phyloP scores from a whole-genome alignment of 2,113 vertebrate genomes.

The Takifugu bimaculatus region DNA sequence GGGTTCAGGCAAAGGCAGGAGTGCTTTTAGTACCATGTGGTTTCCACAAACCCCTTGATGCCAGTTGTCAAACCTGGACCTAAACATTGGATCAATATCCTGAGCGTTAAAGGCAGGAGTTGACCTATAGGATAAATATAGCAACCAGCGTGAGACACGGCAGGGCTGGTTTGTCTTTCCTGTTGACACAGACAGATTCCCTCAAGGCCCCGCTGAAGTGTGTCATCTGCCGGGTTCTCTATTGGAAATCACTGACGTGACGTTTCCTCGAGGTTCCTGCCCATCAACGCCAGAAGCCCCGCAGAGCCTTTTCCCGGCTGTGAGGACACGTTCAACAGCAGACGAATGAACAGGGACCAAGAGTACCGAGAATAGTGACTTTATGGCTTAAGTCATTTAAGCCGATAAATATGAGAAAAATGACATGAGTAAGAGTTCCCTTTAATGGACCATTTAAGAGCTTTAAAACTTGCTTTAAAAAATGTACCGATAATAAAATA shows the following conservation, averaged over 20 bases:
- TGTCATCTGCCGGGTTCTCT: slow-evolving; percentile 53
- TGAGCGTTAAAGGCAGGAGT: slow-evolving; percentile 17
- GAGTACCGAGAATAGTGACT: not conserved
- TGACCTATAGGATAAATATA: slow-evolving; percentile 17
- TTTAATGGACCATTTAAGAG: not conserved
- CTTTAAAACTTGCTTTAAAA: no score
- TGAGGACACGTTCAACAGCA: slow-evolving; percentile 19
- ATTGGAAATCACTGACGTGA: slow-evolving; percentile 68
- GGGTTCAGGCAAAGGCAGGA: no score
- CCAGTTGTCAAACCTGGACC: not conserved
- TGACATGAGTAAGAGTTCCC: not conserved
- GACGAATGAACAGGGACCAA: slow-evolving; percentile 15
- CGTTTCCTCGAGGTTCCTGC: slow-evolving; percentile 57
- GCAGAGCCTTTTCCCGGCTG: slow-evolving; percentile 33
- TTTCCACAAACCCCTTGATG: not conserved
- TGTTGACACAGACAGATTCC: slow-evolving; percentile 52
- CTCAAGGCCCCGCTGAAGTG: slow-evolving; percentile 51
- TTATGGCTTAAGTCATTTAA: not conserved
- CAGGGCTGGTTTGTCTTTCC: slow-evolving; percentile 22
- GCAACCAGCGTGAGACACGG: slow-evolving; percentile 10
- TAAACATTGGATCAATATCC: slow-evolving; percentile 24
- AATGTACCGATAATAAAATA: no score
- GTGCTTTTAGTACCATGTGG: no score
- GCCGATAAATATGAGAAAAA: not conserved
- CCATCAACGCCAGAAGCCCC: slow-evolving; percentile 45